phyloP scores from a whole-genome alignment of 2,113 vertebrate species.

The Amblyornis subalaris region DNA sequence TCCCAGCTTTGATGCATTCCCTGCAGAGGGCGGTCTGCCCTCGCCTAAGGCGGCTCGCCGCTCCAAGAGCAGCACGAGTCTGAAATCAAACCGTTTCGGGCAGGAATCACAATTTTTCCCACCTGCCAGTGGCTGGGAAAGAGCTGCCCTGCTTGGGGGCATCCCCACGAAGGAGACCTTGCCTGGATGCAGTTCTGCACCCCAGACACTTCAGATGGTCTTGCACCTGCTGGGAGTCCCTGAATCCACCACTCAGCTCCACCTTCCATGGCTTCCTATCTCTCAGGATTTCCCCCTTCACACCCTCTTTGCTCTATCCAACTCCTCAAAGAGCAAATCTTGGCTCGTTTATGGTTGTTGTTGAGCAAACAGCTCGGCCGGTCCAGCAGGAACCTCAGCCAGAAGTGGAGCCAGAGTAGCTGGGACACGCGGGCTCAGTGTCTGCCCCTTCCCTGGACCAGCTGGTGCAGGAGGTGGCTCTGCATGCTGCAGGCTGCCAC shows the following conservation, averaged over 20 bases:
- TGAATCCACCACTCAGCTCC: fast-evolving
- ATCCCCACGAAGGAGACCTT: background rate
- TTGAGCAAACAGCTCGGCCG: background rate
- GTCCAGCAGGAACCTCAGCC: fast-evolving
- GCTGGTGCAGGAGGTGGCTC: background rate
- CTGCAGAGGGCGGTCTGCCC: background rate
- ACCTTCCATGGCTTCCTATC: fast-evolving
- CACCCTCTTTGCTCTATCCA: fast-evolving
- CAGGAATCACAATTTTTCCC: fast-evolving
- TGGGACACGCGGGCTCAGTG: fast-evolving
- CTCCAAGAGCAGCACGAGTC: fast-evolving
- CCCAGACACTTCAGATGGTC: fast-evolving
- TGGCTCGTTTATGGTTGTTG: fast-evolving
- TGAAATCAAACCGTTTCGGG: fast-evolving
- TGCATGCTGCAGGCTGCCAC: background rate
- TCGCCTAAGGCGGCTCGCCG: fast-evolving
- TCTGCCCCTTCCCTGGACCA: background rate
- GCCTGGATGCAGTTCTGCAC: background rate
- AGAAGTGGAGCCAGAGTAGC: fast-evolving
- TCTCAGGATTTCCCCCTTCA: too few relatives aligned
- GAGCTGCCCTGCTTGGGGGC: background rate
- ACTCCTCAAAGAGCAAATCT: background rate
- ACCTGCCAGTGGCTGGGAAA: fast-evolving
- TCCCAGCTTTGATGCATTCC: fast-evolving
- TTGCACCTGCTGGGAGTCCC: background rate